Evolutionary conservation across 2,888 invertebrate genomes (phyloP).

Genomic region (Paralinhomoeus sp.): DNA sequence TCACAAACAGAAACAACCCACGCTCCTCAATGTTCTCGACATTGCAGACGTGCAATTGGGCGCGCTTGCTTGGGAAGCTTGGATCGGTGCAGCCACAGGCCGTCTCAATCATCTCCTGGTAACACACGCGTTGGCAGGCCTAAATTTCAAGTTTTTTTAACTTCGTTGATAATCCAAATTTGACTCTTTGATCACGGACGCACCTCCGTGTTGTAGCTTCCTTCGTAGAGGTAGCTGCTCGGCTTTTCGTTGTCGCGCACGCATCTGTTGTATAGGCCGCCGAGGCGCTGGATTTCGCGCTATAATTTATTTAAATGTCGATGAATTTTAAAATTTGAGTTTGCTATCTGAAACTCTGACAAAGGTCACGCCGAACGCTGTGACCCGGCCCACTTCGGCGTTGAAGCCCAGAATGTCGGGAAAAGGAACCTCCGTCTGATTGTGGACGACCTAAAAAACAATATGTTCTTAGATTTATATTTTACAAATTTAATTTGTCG

Average conservation of each 20-base stretch:
- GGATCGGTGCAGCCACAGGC: conserved; percentile 1
- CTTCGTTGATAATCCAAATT: too few species aligned
- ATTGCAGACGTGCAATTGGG: too few species aligned
- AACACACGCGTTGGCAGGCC: conserved; percentile 6
- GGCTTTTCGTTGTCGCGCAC: conserved; percentile 7
- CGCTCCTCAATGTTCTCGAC: too few species aligned
- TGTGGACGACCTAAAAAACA: conserved; percentile 12
- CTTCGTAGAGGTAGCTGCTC: conserved; percentile 3
- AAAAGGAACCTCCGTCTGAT: conserved; percentile 19
- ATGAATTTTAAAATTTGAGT: too few species aligned
- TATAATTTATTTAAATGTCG: too few species aligned
- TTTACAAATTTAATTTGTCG: too few species aligned
- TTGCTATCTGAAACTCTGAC: too few species aligned
- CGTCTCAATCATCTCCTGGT: background rate
- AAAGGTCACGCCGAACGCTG: conserved; percentile 19
- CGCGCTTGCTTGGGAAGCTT: background rate
- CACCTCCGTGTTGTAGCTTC: conserved; percentile 6
- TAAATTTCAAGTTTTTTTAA: too few species aligned
- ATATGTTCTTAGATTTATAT: too few species aligned
- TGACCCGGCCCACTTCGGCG: conserved; percentile 19
- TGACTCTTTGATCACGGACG: too few species aligned
- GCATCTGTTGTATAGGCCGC: conserved; percentile 21
- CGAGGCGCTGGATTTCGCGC: conserved; percentile 14
- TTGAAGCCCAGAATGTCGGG: conserved; percentile 24
- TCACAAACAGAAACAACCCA: too few species aligned